Conservation (phyloP, 2,797 vertebrate genomes). For the Fratercula arctica region DNA sequence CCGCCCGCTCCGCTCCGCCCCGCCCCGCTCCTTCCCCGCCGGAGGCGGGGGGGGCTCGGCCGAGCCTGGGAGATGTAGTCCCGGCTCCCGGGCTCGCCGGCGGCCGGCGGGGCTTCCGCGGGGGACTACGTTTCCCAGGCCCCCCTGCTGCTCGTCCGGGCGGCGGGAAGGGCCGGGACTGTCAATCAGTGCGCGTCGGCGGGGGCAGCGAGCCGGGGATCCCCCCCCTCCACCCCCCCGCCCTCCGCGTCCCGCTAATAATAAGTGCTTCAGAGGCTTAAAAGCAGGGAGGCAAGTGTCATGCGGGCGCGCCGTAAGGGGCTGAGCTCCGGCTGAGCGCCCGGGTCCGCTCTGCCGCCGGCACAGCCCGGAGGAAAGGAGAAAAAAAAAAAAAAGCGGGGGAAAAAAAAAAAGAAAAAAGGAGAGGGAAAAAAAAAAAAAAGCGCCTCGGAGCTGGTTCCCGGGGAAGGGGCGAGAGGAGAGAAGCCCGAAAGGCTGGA, state of each 20-base stretch:
- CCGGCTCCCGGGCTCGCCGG: background rate
- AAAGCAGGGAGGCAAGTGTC: conserved; percentile 77
- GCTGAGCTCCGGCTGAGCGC: conserved; percentile 43
- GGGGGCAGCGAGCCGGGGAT: conserved; percentile 61
- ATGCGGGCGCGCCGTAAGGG: conserved; percentile 68
- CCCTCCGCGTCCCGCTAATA: conserved; percentile 15
- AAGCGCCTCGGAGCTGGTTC: conserved; percentile 43
- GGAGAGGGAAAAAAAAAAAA: background rate
- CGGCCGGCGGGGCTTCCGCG: background rate
- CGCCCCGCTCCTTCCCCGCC: background rate
- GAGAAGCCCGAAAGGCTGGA: background rate
- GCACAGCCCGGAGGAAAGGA: background rate
- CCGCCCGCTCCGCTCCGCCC: background rate
- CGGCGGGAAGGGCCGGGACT: conserved; percentile 51
- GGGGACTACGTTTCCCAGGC: conserved; percentile 74
- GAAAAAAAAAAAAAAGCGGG: background rate
- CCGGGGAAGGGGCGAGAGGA: conserved; percentile 55
- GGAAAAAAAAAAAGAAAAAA: background rate
- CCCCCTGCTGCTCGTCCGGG: conserved; percentile 5
- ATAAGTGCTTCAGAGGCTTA: conserved; percentile 67
- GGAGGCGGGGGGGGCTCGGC: conserved; percentile 4
- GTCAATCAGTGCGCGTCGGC: conserved; percentile 77
- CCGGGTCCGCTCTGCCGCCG: conserved; percentile 9
- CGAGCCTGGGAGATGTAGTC: conserved; percentile 63
- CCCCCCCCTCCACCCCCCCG: background rate